Conservation (phyloP, 2,797 vertebrate species). For the Scolopax rusticola region DNA sequence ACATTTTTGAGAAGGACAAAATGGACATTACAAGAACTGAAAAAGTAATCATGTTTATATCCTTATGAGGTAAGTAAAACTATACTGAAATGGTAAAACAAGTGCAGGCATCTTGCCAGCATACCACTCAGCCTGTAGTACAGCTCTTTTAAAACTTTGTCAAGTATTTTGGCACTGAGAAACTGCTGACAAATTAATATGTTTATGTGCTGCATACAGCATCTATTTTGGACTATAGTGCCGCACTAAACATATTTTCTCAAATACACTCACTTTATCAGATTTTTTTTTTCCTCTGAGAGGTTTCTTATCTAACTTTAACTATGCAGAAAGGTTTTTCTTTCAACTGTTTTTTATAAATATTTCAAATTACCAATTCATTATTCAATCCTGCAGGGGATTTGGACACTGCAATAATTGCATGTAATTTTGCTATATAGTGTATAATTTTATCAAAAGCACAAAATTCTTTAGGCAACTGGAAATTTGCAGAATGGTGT, state of each 20-base stretch:
- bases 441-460: not conserved
- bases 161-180: slow-evolving; percentile 47
- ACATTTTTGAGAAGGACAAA: slow-evolving; percentile 49
- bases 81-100: slow-evolving; percentile 39
- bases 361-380: slow-evolving; percentile 33
- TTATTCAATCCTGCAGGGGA: not conserved
- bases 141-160: slow-evolving; percentile 47
- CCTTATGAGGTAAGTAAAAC: slow-evolving; percentile 51
- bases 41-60: slow-evolving; percentile 53
- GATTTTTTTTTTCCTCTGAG: not conserved
- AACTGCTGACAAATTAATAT: slow-evolving; percentile 74
- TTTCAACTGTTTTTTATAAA: slow-evolving; percentile 12
- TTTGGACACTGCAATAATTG: not conserved
- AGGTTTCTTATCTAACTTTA: slow-evolving; percentile 37
- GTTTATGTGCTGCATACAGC: slow-evolving; percentile 36
- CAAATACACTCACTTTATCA: slow-evolving; percentile 40
- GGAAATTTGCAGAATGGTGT: not conserved
- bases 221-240: slow-evolving; percentile 3
- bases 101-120: slow-evolving; percentile 53
- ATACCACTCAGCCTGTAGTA: slow-evolving; percentile 41
- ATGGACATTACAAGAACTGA: slow-evolving; percentile 33
- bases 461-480: not conserved
- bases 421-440: not conserved
- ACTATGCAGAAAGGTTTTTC: not conserved
- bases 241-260: slow-evolving; percentile 43